phyloP scores from a whole-genome alignment of 1,140 invertebrate genomes.

The Calycopis cecrops region DNA sequence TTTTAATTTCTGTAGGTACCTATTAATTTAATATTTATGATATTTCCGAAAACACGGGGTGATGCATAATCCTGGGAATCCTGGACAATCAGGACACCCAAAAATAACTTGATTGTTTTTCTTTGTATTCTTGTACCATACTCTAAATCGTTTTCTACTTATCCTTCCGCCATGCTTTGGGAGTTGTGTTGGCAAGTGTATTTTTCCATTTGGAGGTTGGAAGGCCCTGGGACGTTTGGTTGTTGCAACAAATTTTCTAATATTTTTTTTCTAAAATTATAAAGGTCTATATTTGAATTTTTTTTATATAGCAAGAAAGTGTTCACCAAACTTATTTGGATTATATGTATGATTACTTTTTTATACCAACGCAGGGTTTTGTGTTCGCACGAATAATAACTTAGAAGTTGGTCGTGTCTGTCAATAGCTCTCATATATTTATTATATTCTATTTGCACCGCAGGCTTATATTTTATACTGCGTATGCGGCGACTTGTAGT shows the following conservation, averaged over 20 bases:
- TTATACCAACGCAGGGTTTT: too few species aligned
- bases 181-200: too few species aligned
- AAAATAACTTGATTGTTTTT: conserved; percentile 17
- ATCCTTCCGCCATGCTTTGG: conserved; percentile 6
- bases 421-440: too few species aligned
- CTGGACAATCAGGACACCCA: conserved; percentile 18
- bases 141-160: conserved; percentile 14
- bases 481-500: conserved; percentile 25
- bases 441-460: conserved; percentile 19
- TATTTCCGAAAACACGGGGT: conserved; percentile 16
- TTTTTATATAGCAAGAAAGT: conserved; percentile 7
- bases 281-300: conserved; percentile 10
- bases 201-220: too few species aligned
- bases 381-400: too few species aligned
- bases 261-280: conserved; percentile 9
- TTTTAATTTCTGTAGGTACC: too few species aligned
- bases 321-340: conserved; percentile 9
- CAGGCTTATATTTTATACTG: conserved; percentile 26
- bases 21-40: conserved; percentile 18
- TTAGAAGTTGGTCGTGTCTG: too few species aligned
- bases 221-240: too few species aligned
- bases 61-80: conserved; percentile 16
- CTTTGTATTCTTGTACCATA: conserved; percentile 15
- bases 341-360: too few species aligned
- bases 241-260: conserved; percentile 2